phyloP scores from a whole-genome alignment of 2,888 invertebrate species.

The Aphodius granarius region DNA sequence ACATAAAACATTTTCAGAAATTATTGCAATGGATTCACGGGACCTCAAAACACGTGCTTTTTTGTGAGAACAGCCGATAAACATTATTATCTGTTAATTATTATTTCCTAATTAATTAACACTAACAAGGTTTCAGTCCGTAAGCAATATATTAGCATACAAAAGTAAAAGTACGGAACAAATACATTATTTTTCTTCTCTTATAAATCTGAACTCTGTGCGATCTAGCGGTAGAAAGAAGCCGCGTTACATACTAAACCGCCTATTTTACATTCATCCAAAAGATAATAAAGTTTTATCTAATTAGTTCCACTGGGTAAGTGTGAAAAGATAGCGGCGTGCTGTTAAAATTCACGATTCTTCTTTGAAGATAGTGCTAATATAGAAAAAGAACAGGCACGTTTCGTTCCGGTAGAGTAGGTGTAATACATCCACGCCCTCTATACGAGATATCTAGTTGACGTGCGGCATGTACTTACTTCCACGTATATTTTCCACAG shows the following conservation, averaged over 20 bases:
- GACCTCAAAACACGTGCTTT: no score
- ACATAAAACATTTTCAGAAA: no score
- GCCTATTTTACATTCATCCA: background rate
- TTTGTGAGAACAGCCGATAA: background rate
- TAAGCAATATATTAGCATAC: background rate
- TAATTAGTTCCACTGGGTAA: background rate
- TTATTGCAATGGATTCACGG: no score
- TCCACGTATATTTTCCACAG: background rate
- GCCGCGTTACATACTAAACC: background rate
- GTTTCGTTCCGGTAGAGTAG: background rate
- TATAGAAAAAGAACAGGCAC: background rate
- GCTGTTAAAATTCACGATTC: background rate
- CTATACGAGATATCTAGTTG: background rate
- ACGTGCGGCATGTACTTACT: background rate
- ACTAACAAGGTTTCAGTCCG: background rate
- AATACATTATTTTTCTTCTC: background rate
- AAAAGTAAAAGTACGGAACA: background rate
- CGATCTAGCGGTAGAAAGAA: background rate
- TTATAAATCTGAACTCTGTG: background rate
- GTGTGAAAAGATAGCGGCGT: background rate
- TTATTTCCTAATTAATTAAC: background rate
- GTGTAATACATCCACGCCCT: background rate
- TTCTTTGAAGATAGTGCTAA: background rate
- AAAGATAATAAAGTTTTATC: background rate
- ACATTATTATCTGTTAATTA: background rate